A percentile compares a stretch with the other conserved stretches of the same genome.
Evolutionary conservation across 1,140 invertebrate genomes (phyloP).

Genomic region (Choristoneura fumiferana): DNA sequence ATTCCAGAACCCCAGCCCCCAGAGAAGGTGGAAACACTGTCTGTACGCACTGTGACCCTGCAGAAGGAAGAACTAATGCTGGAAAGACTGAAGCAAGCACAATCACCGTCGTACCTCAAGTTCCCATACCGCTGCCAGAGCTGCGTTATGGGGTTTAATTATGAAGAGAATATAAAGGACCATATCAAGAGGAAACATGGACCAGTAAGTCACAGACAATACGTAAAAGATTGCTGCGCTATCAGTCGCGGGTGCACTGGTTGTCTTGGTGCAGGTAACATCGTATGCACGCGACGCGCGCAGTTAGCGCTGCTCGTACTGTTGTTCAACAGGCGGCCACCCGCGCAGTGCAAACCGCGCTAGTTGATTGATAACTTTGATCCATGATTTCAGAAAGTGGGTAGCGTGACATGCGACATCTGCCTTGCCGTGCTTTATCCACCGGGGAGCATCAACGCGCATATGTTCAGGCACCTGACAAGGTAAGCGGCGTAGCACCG

Average conservation of each 20-base stretch:
- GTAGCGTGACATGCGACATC: conserved; percentile 4
- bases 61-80: conserved; percentile 41
- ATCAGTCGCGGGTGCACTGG: too few relatives aligned
- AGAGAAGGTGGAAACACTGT: conserved; percentile 37
- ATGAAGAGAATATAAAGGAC: conserved; percentile 39
- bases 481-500: neutral
- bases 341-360: too few relatives aligned
- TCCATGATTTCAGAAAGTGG: neutral
- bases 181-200: conserved; percentile 51
- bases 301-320: too few relatives aligned
- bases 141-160: conserved; percentile 52
- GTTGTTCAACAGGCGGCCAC: too few relatives aligned
- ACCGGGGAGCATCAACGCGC: neutral
- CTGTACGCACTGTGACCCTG: conserved; percentile 39
- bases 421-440: conserved; percentile 5
- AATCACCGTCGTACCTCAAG: conserved; percentile 39
- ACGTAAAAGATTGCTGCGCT: too few relatives aligned
- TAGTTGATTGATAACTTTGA: neutral
- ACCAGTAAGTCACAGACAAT: conserved; percentile 35
- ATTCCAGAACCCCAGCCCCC: conserved; percentile 2
- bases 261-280: too few relatives aligned
- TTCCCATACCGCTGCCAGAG: conserved; percentile 52
- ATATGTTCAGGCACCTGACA: conserved; percentile 1
- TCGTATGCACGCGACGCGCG: too few relatives aligned
- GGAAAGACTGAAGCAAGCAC: conserved; percentile 41